These are phyloP conservation scores for Rhingia campestris DNA, from an alignment of 2,888 invertebrate genomes.

Conservation along the genomic window DNA sequence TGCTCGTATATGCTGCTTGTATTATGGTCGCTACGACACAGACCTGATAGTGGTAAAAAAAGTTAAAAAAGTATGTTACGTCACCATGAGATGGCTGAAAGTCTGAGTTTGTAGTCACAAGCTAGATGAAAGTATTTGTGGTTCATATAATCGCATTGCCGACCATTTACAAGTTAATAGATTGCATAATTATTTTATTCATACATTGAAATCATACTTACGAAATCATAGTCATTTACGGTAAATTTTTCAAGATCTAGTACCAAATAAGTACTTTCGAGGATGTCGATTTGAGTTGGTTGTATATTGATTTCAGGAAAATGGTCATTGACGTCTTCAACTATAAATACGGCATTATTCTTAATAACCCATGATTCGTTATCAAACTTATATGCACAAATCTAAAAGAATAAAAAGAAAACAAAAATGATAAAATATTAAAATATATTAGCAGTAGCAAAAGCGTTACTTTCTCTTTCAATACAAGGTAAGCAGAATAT, in stretches of 20 bases:
- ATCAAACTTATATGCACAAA: conserved; percentile 83
- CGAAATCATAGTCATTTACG: conserved; percentile 85
- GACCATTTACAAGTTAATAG: too few species aligned
- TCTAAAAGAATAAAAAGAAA: conserved; percentile 72
- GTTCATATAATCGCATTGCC: too few species aligned
- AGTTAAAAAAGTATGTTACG: too few species aligned
- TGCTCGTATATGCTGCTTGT: too few species aligned
- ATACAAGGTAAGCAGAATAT: too few species aligned
- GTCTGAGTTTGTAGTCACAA: too few species aligned
- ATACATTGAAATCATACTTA: conserved; percentile 78
- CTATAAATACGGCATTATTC: conserved; percentile 83
- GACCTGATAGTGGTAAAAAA: too few species aligned
- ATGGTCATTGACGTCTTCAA: conserved; percentile 87
- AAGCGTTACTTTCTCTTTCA: too few species aligned
- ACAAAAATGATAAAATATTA: too few species aligned
- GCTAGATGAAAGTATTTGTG: too few species aligned
- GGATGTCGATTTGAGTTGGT: conserved; percentile 82
- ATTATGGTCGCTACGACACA: too few species aligned
- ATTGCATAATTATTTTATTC: neutral
- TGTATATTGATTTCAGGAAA: conserved; percentile 83
- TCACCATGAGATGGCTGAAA: too few species aligned
- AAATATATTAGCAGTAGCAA: neutral
- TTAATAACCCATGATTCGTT: conserved; percentile 79
- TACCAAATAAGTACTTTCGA: conserved; percentile 84
- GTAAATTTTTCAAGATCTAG: conserved; percentile 83